These are phyloP conservation scores for Aporophyla lueneburgensis DNA, from an alignment of 2,888 invertebrate species.

Conservation along the genomic window DNA sequence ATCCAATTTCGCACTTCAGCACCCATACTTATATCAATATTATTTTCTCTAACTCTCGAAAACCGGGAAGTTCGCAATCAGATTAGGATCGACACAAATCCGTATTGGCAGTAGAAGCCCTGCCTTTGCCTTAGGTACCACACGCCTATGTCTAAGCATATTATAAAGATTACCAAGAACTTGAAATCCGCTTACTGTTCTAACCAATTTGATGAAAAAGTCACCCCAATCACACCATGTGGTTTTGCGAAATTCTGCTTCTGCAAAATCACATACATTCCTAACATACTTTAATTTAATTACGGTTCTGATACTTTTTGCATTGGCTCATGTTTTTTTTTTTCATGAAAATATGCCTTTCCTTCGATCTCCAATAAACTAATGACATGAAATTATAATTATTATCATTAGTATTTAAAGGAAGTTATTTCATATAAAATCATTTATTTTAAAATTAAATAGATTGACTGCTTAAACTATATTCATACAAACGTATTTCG, in stretches of 20 bases:
- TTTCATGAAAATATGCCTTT: background rate
- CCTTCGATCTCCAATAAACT: background rate
- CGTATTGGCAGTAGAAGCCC: slow-evolving; percentile 61
- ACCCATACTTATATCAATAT: slow-evolving; percentile 55
- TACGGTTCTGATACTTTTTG: background rate
- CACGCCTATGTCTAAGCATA: slow-evolving; percentile 48
- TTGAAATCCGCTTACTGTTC: slow-evolving; percentile 58
- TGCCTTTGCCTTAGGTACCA: slow-evolving; percentile 47
- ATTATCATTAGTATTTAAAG: background rate
- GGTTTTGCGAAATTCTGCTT: background rate
- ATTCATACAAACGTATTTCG: background rate
- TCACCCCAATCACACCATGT: too few species aligned
- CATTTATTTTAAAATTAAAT: background rate
- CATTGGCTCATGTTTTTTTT: background rate
- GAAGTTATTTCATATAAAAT: too few species aligned
- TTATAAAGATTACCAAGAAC: slow-evolving; percentile 60
- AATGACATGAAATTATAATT: background rate
- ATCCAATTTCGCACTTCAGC: slow-evolving; percentile 56
- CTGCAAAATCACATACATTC: background rate
- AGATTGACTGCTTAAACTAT: background rate
- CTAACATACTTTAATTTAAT: background rate
- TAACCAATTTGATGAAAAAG: slow-evolving; percentile 48
- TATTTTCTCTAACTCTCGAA: slow-evolving; percentile 44
- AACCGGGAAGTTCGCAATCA: slow-evolving; percentile 62
- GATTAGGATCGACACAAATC: slow-evolving; percentile 62